Evolutionary conservation across 2,797 vertebrate species (phyloP), one percentile per base, ranked within the genome.

Genomic region (Channallabes apus): DNA sequence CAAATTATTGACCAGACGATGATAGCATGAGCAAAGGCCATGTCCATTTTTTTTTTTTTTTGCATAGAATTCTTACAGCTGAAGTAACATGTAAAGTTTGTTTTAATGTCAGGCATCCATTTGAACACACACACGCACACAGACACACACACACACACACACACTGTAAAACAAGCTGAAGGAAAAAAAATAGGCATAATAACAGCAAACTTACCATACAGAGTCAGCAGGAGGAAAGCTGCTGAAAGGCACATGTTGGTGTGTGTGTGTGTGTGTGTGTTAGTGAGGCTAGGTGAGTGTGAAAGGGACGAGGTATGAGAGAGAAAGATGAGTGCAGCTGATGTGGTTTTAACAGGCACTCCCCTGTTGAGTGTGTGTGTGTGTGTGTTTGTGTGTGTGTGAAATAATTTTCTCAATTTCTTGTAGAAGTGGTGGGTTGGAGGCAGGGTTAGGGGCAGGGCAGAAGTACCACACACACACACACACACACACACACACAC

Each of bases 121-220:
- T 22, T 6, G 18, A 58, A 14, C 27, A 64, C 35, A 64, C 35
- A n/a, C 32, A 62, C 11, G 46, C 41, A 73, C 59, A 79, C 58
- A 61, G n/a, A n/a, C n/a, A n/a, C 32, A n/a, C 32, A 62, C 11
- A 72, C 46, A 73, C 59, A 80, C 58, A 61, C 56, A 61, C 29
- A 61, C 58, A 62, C 76, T 38, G 4, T 14, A 29, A 46, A n/a
- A 46, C 24, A 17, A 27, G 59, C 8, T 32, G 29, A 11, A 54
- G 17, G 58, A 4, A 24, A 9, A 32, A 54, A 62, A n/a, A n/a
- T 38, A 65, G 41, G 83, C 27, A 29, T 9, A 38, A 41, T 38
- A 73, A 72, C 38, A 62, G 83, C 22, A 41, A 80, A 96, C 95
- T 96, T 88, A 96, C 95, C 93, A 38, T 91, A 87, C 20, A 93